Evolutionary conservation across 2,888 invertebrate species (phyloP), one percentile per base, ranked within the genome.

Genomic region (Shargacucullia verbasci): DNA sequence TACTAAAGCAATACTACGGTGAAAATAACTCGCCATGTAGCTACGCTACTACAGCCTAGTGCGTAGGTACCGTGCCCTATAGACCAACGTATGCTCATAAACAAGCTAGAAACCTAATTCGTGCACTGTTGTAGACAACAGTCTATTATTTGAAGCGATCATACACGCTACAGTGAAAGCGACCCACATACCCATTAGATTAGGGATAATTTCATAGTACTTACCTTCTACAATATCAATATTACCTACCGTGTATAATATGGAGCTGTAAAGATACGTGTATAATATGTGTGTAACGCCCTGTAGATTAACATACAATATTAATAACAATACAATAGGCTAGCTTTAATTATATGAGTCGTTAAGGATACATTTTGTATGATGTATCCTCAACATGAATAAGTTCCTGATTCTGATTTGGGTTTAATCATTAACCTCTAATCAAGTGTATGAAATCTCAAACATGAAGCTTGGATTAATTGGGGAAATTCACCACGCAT

Each of bases 401-500:
- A 20, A 20, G 20, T 20, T 20, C 33, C n/a, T 13, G 7, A 12
- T 29, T 29, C 29, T 7, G 1, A 29, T 29, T 29, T 9, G 9
- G n/a, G n/a, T n/a, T n/a, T n/a, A n/a, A n/a, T n/a, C n/a, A n/a
- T 9, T 29, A 9, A 29, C 29, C 29, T 9, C 7, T 29, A 29
- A 29, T 13, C 9, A 13, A 14, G 6, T 2, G 9, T 13, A 48
- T 44, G 47, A 58, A 65, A 57, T 38, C 38, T 20, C 12, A 25
- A 49, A 13, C 45, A 63, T 37, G 20, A 59, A 58, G 27, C 35
- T 39, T 25, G 54, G 73, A 79, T 78, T 83, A 85, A 86, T 88
- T 85, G 81, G 78, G 79, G 61, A 75, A 83, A 82, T 81, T 79
- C 59, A 71, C 75, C 72, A 72, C 77, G 75, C 70, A 73, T 64